Conservation (phyloP, 2,888 invertebrate genomes). For the Clusia tigrina region DNA sequence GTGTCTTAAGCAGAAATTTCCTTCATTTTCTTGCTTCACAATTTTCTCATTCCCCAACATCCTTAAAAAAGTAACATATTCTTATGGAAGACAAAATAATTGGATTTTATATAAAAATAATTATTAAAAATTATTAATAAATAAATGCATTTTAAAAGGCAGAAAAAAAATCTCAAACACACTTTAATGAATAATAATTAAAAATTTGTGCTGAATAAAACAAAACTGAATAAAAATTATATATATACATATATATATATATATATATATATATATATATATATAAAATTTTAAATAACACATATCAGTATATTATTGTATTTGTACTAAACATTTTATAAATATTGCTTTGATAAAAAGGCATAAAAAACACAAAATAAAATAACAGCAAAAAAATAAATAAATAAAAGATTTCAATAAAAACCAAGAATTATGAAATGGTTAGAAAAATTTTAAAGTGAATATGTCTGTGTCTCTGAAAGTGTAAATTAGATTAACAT, state of each 20-base stretch:
- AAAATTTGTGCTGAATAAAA: constrained; percentile 2
- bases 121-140: too few species aligned
- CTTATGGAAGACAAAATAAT: constrained; percentile 31
- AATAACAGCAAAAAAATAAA: constrained; percentile 26
- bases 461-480: too few species aligned
- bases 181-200: background rate
- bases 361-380: constrained; percentile 33
- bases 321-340: constrained; percentile 57
- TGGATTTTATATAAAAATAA: constrained; percentile 18
- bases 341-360: constrained; percentile 48
- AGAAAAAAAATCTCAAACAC: background rate
- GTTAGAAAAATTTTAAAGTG: too few species aligned
- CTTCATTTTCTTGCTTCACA: too few species aligned
- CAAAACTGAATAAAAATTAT: constrained; percentile 17
- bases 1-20: too few species aligned
- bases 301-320: constrained; percentile 57
- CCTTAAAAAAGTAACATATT: constrained; percentile 29
- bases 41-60: too few species aligned
- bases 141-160: too few species aligned
- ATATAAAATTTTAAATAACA: constrained; percentile 51
- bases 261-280: too few species aligned
- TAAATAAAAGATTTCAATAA: background rate
- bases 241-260: constrained; percentile 21
- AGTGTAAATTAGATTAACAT: constrained; percentile 22
- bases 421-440: too few species aligned